These are phyloP conservation scores for Excalfactoria chinensis DNA, from an alignment of 2,113 vertebrate genomes.

Conservation along the genomic window DNA sequence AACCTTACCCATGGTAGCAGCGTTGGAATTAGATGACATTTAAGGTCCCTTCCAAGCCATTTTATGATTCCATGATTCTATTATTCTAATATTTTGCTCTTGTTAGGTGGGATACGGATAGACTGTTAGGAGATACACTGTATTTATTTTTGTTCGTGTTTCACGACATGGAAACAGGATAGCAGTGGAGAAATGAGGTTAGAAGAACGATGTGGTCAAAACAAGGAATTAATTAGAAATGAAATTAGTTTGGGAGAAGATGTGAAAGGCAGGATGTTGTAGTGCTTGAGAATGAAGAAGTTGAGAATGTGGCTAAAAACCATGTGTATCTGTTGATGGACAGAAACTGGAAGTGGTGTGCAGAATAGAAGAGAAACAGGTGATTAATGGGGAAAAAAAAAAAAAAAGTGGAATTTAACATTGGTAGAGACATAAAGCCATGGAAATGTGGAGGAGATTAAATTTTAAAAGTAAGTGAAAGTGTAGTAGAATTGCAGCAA, in stretches of 20 bases:
- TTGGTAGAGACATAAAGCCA: background rate
- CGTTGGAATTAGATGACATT: background rate
- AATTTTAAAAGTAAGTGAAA: background rate
- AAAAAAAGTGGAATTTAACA: background rate
- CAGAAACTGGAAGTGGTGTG: background rate
- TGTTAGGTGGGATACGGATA: background rate
- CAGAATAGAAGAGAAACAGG: background rate
- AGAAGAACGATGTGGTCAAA: background rate
- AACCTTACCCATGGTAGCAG: background rate
- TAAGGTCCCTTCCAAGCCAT: background rate
- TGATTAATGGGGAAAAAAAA: background rate
- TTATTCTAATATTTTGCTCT: background rate
- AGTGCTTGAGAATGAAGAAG: background rate
- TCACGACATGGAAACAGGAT: background rate
- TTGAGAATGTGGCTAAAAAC: background rate
- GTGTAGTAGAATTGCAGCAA: background rate
- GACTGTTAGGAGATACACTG: background rate
- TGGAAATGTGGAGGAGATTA: background rate
- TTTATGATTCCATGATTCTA: background rate
- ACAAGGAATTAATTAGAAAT: background rate
- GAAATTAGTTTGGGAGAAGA: background rate
- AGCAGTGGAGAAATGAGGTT: background rate
- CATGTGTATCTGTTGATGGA: background rate
- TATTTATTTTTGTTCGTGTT: background rate
- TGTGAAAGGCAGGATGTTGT: background rate